Evolutionary conservation across 2,888 invertebrate species (phyloP).

Genomic region (Sphecodes monilicornis): DNA sequence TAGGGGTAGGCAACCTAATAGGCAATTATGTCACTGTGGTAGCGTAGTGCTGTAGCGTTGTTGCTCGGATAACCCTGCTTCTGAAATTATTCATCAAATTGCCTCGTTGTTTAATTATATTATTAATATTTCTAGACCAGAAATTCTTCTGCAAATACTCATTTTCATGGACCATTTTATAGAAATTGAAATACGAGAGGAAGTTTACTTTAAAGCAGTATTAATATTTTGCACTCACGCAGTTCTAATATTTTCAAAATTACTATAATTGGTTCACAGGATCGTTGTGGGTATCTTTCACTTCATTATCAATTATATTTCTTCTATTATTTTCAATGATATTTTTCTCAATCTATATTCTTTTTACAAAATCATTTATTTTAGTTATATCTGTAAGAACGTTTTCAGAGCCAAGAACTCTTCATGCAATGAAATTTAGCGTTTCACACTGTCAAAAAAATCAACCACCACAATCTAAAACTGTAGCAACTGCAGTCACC

Average conservation of each 20-base stretch:
- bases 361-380: neutral
- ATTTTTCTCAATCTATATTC: neutral
- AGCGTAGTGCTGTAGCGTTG: slow-evolving; percentile 4
- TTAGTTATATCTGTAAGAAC: neutral
- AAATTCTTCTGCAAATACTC: neutral
- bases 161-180: too few species aligned
- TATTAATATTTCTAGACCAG: neutral
- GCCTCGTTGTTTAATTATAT: neutral
- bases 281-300: too few species aligned
- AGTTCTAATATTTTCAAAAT: neutral
- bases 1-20: slow-evolving; percentile 66
- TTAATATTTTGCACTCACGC: neutral
- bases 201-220: too few species aligned
- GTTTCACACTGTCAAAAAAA: slow-evolving; percentile 1
- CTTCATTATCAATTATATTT: neutral
- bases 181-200: too few species aligned
- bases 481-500: neutral
- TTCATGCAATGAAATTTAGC: neutral
- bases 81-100: neutral
- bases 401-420: too few species aligned
- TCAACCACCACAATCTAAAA: neutral
- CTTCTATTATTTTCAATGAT: neutral
- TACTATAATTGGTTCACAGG: neutral
- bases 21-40: slow-evolving; percentile 54
- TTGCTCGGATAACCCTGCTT: neutral